Evolutionary conservation across 2,113 vertebrate genomes (phyloP), one percentile per base, ranked within the genome.

Genomic region (Scolopax mira): DNA sequence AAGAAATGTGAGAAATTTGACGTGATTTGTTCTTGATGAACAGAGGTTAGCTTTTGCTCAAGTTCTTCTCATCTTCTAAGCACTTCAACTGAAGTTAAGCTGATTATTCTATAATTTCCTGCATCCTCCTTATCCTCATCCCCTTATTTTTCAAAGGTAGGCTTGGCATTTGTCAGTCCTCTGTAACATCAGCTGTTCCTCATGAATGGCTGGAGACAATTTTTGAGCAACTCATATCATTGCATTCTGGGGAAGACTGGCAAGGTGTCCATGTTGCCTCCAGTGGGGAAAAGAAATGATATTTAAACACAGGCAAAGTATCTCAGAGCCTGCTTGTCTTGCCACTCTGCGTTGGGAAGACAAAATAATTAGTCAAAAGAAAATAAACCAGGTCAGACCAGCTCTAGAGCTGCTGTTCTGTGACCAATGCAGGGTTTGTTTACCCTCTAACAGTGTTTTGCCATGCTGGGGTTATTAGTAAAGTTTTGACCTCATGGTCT

Each of bases 401-500:
- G 79, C 64, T 80, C 85, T 75, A 33, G 67, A 88, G 64, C 60
- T 66, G 52, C 64, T 64, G 58, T 92, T 70, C 55, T 3, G 5
- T 67, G 73, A 25, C 61, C 3, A 10, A 7, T 13, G 72, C 79
- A 35, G 72, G 33, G 48, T 67, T 93, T 90, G 77, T 95, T 95
- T 95, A 73, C 83, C 72, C 8, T 1, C 81, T 89, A 60, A 69
- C 11, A 18, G 54, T 44, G 52, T 74, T 91, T 51, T 87, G 80
- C 89, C 1, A 0, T 27, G 46, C 80, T 48, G 61, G 79, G 92
- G 69, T 93, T 96, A 81, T 90, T 95, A 92, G 79, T 67, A 11
- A 92, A 90, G 89, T 81, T 93, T 74, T 92, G 93, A 94, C 96
- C 93, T 92, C 35, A 4, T 65, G 77, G 42, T 84, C 65, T 79